Base-by-base conservation (phyloP, 2,888 invertebrate species). In the Tortricodes alternella region DNA sequence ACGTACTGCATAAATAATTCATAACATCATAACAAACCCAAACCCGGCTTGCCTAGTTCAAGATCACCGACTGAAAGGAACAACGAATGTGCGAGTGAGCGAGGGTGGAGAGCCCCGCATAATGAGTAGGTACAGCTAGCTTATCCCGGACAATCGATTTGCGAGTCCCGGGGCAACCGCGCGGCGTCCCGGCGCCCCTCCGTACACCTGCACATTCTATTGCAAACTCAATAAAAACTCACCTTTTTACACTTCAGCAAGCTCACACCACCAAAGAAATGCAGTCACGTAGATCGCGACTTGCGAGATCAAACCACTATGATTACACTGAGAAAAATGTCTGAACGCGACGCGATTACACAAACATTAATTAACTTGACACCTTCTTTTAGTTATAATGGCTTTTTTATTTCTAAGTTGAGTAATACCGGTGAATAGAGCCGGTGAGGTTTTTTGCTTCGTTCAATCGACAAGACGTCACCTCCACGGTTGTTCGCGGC, bases 211-310 rank as follows among this genome's bases (percentile, higher is more conserved):
- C 68, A 70, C 69, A 58, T 58, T 65, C 62, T 62, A 65, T 62
- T 62, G 62, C 64, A 66, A 74, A 68, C 64, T 70, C 70, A 68
- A 72, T 68, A 85, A 84, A 84, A 87, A 89, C 88, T 85, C 73
- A 89, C 87, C 87, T 86, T 77, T 86, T 85, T 70, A 80, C 86
- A 85, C 83, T 78, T 80, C 81, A 85, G 78, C 80, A 73, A 78
- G 70, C 81, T 77, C 76, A 78, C 78, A 80, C 77, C 76, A 80
- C 79, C 74, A 73, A 81, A 83, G 81, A 83, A 83, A 83, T 77
- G 82, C 78, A 85, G 83, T 77, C 82, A 77, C 80, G 83, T 74
- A 77, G 80, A 82, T 85, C 85, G 86, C 83, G 81, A 80, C 78
- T 84, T 83, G 85, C 84, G 83, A 80, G 79, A 74, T 76, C 72